Base-by-base conservation (phyloP, 2,797 vertebrate species). In the Harpagifer antarcticus region DNA sequence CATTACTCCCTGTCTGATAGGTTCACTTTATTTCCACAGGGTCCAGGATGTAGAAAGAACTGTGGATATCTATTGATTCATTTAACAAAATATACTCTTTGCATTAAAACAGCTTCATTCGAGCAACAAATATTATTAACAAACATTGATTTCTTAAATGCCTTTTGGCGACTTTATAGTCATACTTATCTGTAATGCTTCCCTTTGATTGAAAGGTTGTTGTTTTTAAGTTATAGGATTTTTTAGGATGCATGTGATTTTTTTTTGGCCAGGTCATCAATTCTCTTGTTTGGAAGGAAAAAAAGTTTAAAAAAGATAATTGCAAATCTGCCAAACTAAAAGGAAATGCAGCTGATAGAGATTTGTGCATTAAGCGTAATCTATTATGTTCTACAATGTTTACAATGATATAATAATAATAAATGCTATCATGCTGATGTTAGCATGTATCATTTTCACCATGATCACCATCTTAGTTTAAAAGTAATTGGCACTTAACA, bases 81-180 rank as follows among this genome's bases (percentile, higher is more conserved):
- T 9, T 6, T 31, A 42, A 33, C 3, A 42, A 56, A 1, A 23
- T 13, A 37, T 42, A 8, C 0, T 57, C 1, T 27, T 6, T 42
- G 31, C 8, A 37, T 3, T 60, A 47, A 9, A 53, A 27, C 45
- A 45, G 52, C 15, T 68, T 55, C 11, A 20, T 52, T 40, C 52
- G 33, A 23, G 37, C 8, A 11, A 17, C 3, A 11, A 45, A 8
- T 9, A 37, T 8, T 60, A 9, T 19, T 6, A 47, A 47, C 47
- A 59, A 76, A 42, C 27, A 27, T 27, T 54, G 9, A 63, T 59
- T 40, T 64, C 37, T 48, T 42, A 2, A 31, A 16, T 44, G 43
- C 16, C 37, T 44, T 68, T 56, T n/a, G 23, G 7, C 4, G 31
- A 2, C n/a, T 19, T 15, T 55, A 53, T 5, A 58, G 13, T 61